Evolutionary conservation across 2,113 vertebrate species (phyloP).

Genomic region (Catharus fuscescens): DNA sequence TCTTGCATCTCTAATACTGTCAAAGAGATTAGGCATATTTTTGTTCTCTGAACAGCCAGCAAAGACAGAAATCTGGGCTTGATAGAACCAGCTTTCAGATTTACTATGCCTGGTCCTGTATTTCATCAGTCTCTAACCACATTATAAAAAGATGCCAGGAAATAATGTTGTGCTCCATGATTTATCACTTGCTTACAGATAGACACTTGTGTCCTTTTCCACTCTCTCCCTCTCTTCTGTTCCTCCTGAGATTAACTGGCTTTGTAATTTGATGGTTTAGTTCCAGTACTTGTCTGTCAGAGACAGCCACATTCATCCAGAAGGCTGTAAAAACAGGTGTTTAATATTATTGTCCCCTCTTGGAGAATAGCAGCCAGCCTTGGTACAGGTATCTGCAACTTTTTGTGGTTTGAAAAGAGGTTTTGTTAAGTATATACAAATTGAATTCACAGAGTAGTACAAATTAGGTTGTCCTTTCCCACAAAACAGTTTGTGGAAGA

Average conservation of each 20-base stretch:
- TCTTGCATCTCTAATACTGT: neutral
- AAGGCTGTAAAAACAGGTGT: slow-evolving; percentile 6
- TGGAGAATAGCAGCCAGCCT: neutral
- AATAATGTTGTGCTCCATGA: neutral
- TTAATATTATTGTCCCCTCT: slow-evolving; percentile 1
- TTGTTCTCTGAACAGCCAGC: neutral
- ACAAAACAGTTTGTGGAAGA: neutral
- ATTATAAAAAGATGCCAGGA: slow-evolving; percentile 27
- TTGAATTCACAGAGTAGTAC: neutral
- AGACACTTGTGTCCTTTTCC: slow-evolving; percentile 20
- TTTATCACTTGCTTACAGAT: slow-evolving; percentile 18
- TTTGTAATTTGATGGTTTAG: slow-evolving; percentile 37
- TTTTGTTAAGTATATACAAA: neutral
- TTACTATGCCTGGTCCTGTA: neutral
- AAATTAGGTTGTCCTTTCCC: neutral
- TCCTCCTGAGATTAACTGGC: neutral
- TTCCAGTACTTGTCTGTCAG: slow-evolving; percentile 9
- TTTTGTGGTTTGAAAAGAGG: neutral
- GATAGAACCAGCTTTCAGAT: slow-evolving; percentile 13
- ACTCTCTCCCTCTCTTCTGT: neutral
- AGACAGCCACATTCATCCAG: neutral
- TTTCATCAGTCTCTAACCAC: slow-evolving; percentile 36
- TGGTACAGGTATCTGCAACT: neutral
- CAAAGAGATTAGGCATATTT: neutral
- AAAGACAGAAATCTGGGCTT: neutral